phyloP scores from a whole-genome alignment of 2,888 invertebrate genomes.

The Tipula helvola region DNA sequence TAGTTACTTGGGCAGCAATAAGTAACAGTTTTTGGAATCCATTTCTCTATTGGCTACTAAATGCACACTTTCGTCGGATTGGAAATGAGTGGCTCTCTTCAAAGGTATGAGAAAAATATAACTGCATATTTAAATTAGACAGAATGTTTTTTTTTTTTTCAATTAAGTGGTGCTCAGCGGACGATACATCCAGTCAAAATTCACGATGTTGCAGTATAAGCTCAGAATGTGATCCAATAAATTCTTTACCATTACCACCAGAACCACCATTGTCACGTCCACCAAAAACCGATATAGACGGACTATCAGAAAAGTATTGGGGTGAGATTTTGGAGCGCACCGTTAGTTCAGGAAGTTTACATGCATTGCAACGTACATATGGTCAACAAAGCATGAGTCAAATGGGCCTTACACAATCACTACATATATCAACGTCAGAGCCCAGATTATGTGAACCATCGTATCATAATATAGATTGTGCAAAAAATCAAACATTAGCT shows the following conservation, averaged over 20 bases:
- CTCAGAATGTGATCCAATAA: conserved; percentile 34
- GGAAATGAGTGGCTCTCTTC: conserved; percentile 63
- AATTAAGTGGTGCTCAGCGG: conserved; percentile 30
- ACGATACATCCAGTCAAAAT: conserved; percentile 32
- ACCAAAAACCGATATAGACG: conserved; percentile 46
- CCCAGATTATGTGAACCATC: conserved; percentile 32
- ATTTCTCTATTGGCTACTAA: conserved; percentile 76
- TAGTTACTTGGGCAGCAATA: conserved; percentile 74
- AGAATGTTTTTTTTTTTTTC: conserved; percentile 9
- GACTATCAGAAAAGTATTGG: conserved; percentile 59
- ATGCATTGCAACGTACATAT: conserved; percentile 45
- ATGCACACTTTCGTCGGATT: conserved; percentile 71
- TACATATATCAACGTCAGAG: conserved; percentile 31
- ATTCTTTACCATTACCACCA: conserved; percentile 31
- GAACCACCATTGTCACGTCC: conserved; percentile 32
- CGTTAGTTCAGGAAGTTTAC: conserved; percentile 60
- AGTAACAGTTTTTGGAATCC: conserved; percentile 88
- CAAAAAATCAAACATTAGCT: conserved; percentile 28
- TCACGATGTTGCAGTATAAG: conserved; percentile 30
- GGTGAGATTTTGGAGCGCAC: conserved; percentile 68
- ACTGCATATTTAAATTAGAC: neutral
- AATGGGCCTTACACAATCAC: conserved; percentile 24
- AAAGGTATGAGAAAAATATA: conserved; percentile 48
- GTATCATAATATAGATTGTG: conserved; percentile 34
- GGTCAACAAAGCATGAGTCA: conserved; percentile 31